Evolutionary conservation across 2,888 invertebrate species (phyloP).

Genomic region (Cantharis nigra): DNA sequence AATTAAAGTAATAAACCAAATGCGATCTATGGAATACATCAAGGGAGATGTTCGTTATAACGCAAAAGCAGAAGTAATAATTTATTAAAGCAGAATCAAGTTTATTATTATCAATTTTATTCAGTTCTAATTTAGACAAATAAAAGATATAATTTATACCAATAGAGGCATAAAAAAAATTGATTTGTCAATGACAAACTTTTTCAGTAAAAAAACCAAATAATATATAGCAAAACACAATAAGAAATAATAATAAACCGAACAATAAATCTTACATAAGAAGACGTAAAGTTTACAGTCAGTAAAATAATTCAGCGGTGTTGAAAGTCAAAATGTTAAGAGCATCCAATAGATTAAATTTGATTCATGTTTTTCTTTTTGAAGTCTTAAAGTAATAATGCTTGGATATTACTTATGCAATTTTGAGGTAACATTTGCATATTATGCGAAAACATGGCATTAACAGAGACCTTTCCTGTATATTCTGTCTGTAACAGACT

Average conservation of each 20-base stretch:
- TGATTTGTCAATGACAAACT: background rate
- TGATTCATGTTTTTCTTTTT: background rate
- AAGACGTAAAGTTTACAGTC: background rate
- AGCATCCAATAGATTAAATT: background rate
- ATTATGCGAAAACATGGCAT: background rate
- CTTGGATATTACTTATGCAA: background rate
- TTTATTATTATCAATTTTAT: background rate
- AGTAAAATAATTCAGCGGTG: background rate
- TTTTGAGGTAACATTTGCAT: background rate
- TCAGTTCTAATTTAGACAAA: background rate
- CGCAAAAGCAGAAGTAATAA: background rate
- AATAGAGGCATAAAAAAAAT: background rate
- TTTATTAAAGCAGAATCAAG: background rate
- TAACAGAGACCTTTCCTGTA: background rate
- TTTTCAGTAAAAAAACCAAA: background rate
- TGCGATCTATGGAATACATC: background rate
- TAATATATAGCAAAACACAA: background rate
- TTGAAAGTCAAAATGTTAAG: background rate
- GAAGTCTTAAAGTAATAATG: background rate
- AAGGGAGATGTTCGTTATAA: background rate
- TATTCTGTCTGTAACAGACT: background rate
- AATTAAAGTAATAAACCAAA: conserved; percentile 4
- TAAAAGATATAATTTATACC: background rate
- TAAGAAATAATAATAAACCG: background rate
- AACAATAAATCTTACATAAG: background rate